Base-by-base conservation (phyloP, 2,113 vertebrate species). In the Eupsittula cactorum region DNA sequence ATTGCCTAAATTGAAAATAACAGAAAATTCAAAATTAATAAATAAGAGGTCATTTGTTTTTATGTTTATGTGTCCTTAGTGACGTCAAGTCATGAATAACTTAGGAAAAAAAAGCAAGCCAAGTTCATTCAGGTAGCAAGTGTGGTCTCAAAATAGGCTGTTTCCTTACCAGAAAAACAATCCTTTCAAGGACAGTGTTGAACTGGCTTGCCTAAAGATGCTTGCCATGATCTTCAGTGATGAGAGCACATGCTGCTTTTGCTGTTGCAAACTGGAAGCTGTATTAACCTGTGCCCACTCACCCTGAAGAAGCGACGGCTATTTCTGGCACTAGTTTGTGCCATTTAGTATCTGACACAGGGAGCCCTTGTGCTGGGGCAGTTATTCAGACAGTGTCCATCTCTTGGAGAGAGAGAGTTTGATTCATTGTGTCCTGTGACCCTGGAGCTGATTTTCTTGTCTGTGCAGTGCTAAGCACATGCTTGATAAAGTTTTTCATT, bases 401-500 rank as follows among this genome's bases (percentile, higher is more conserved):
- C 16, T 57, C 63, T 17, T 25, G 10, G 46, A 79, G n/a, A 50
- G 8, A 69, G 10, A 17, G 4, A 29, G 18, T 63, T 79, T 53
- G 49, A 11, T 15, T 59, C 57, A 25, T 46, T 82, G 25, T 69
- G 39, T 59, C 44, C 46, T 71, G 31, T 74, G 77, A 62, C 37
- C 24, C 41, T 74, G 29, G 10, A 86, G 39, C 9, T 59, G 6
- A 0, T 74, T 92, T 92, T 91, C 27, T 47, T 81, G 19, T 31
- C 8, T 0, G 0, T 74, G 53, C 16, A 25, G 31, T 18, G 31
- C 55, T 59, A 27, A 82, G n/a, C 42, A n/a, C 16, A 21, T 41
- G 9, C 47, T 55, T 60, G 46, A 14, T 13, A 41, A 41, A 44
- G 6, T 8, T 89, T 91, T 83, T 75, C 7, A 18, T 86, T 75